phyloP scores from a whole-genome alignment of 2,797 vertebrate species.

The Oreonectes daqikongensis region DNA sequence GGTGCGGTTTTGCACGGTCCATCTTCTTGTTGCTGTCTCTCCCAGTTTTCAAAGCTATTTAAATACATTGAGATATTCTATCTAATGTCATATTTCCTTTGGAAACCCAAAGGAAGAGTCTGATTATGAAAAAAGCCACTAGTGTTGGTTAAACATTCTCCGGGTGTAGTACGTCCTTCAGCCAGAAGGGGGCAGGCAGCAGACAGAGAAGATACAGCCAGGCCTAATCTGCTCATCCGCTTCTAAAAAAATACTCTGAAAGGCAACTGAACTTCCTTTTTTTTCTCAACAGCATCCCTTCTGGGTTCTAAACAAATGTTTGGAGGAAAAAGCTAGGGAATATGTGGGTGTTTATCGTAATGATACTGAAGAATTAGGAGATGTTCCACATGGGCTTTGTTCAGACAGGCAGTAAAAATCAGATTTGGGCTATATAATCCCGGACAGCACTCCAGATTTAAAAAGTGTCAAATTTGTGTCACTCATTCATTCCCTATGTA shows the following conservation, averaged over 20 bases:
- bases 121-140: constrained; percentile 85
- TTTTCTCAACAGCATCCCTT: constrained; percentile 67
- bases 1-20: constrained; percentile 71
- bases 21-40: constrained; percentile 65
- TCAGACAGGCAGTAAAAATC: constrained; percentile 15
- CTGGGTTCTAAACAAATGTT: constrained; percentile 60
- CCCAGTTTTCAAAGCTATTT: constrained; percentile 76
- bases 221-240: constrained; percentile 61
- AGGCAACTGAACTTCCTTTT: constrained; percentile 81
- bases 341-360: constrained; percentile 48
- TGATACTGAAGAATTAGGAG: constrained; percentile 53
- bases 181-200: constrained; percentile 69
- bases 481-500: no score
- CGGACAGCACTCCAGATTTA: no score
- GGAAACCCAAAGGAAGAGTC: constrained; percentile 74
- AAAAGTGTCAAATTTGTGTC: no score
- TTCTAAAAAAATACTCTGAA: constrained; percentile 78
- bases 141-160: constrained; percentile 88
- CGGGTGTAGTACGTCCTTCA: constrained; percentile 80
- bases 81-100: constrained; percentile 78
- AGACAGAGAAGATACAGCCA: constrained; percentile 64
- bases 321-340: constrained; percentile 59
- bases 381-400: constrained; percentile 36
- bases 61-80: constrained; percentile 76
- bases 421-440: not conserved